These are phyloP conservation scores for Sitodiplosis mosellana DNA, from an alignment of 1,140 invertebrate species.

Conservation along the genomic window DNA sequence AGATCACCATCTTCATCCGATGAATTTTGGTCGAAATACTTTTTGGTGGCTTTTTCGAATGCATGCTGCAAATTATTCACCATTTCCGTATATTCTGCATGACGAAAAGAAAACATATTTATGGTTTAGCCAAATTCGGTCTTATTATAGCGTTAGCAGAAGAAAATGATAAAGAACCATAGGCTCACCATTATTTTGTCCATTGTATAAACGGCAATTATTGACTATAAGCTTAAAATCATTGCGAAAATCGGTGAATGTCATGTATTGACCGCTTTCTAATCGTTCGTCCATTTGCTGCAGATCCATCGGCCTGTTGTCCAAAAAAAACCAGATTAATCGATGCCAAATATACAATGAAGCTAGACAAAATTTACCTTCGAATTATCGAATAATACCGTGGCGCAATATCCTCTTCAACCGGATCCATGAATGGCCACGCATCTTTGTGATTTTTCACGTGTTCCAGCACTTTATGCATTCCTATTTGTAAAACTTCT, in stretches of 20 bases:
- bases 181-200: conserved; percentile 66
- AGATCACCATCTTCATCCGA: conserved; percentile 56
- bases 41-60: conserved; percentile 57
- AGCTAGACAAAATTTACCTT: conserved; percentile 14
- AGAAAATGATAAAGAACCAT: too few species aligned
- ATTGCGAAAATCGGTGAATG: conserved; percentile 58
- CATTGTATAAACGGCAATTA: conserved; percentile 82
- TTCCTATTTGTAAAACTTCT: conserved; percentile 67
- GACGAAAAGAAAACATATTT: conserved; percentile 1
- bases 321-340: not conserved
- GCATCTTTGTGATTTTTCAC: conserved; percentile 73
- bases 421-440: conserved; percentile 81
- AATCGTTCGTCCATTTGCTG: conserved; percentile 74
- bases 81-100: conserved; percentile 73
- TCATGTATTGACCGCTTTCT: conserved; percentile 59
- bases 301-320: conserved; percentile 61
- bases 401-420: conserved; percentile 79
- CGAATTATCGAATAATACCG: conserved; percentile 62
- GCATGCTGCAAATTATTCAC: conserved; percentile 60
- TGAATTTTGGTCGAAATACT: conserved; percentile 58
- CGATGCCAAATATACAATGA: conserved; percentile 3
- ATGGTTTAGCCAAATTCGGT: not conserved
- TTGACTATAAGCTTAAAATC: conserved; percentile 83
- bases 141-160: too few species aligned
- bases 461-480: conserved; percentile 74